Percentiles rank a stretch among this genome's conserved stretches.
Conservation (phyloP, 2,888 invertebrate genomes). For the Cheiracanthium punctorium region DNA sequence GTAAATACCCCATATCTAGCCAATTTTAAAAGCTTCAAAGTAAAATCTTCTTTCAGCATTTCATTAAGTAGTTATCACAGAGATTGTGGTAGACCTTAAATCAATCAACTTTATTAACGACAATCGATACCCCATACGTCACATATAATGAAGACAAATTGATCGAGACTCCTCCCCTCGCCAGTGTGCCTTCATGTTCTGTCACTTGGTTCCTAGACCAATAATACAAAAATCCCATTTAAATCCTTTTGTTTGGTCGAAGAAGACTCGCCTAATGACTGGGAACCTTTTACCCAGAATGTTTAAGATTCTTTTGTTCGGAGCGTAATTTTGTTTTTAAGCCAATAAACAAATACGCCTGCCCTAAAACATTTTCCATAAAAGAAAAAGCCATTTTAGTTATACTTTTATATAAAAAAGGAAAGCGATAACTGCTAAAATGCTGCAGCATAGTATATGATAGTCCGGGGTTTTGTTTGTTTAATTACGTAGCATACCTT, state of each 20-base stretch:
- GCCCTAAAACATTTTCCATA: background rate
- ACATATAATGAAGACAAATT: constrained; percentile 68
- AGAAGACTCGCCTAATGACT: constrained; percentile 38
- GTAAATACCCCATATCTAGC: too few relatives aligned
- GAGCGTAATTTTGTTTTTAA: background rate
- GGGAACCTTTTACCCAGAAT: constrained; percentile 26
- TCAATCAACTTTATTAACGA: constrained; percentile 67
- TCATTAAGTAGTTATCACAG: constrained; percentile 61
- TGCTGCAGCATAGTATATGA: too few relatives aligned
- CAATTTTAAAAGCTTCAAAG: too few relatives aligned
- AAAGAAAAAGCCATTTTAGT: background rate
- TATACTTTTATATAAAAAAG: too few relatives aligned
- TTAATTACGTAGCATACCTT: too few relatives aligned
- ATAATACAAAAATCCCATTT: constrained; percentile 67
- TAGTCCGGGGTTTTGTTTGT: too few relatives aligned
- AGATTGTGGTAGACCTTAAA: constrained; percentile 50
- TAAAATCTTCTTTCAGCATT: constrained; percentile 55
- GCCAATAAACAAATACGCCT: background rate
- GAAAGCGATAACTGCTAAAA: too few relatives aligned
- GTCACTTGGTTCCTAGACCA: constrained; percentile 57
- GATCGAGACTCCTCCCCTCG: constrained; percentile 57
- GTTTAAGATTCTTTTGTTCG: background rate
- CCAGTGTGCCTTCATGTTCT: constrained; percentile 63
- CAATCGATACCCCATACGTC: constrained; percentile 54
- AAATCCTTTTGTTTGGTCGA: constrained; percentile 51